A percentile compares a stretch with the other conserved stretches of the same genome.
Conservation (phyloP, 2,113 vertebrate species). For the Actinemys pallida region DNA sequence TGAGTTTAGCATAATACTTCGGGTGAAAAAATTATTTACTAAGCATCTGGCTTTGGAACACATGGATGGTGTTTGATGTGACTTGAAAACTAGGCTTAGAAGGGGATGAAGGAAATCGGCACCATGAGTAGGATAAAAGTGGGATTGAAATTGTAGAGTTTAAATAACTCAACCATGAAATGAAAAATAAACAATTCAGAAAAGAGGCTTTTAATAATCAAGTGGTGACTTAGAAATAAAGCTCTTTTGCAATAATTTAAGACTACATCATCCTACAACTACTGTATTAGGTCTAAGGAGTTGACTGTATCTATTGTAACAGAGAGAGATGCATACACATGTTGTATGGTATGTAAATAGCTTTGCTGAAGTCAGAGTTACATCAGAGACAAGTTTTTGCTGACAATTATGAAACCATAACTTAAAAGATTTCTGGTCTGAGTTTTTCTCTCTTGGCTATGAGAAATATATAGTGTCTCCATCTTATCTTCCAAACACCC, state of each 20-base stretch:
- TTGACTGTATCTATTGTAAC: fast-evolving
- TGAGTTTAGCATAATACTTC: neutral
- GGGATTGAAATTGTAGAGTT: neutral
- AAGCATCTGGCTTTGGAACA: neutral
- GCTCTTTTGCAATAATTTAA: neutral
- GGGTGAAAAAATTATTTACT: neutral
- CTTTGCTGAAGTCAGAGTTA: neutral
- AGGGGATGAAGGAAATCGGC: neutral
- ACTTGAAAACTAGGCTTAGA: neutral
- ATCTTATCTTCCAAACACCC: neutral
- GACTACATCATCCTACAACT: neutral
- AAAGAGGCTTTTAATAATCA: neutral
- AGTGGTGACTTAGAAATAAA: slow-evolving; percentile 9
- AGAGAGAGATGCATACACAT: neutral
- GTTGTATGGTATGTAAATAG: neutral
- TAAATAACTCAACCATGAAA: neutral
- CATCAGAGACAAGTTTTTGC: neutral
- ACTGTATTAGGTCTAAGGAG: neutral
- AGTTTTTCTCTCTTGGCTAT: neutral
- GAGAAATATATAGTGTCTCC: neutral
- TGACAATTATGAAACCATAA: neutral
- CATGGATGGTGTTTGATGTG: neutral
- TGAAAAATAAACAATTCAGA: slow-evolving; percentile 16
- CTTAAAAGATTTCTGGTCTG: neutral
- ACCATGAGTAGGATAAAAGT: neutral